phyloP scores from a whole-genome alignment of 2,888 invertebrate genomes.

The Camptogramma bilineatum region DNA sequence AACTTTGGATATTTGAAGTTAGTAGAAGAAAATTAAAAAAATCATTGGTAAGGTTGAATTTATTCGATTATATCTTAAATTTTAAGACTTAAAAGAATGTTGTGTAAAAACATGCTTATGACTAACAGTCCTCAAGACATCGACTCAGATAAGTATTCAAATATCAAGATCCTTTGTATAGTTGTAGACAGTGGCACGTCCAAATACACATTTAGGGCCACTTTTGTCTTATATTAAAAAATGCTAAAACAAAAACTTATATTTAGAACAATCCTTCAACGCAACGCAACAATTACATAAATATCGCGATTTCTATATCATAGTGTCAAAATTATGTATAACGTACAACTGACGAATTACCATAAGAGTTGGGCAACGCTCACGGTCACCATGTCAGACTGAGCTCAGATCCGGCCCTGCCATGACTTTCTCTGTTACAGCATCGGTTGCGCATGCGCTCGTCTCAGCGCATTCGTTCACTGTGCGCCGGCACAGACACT shows the following conservation, averaged over 20 bases:
- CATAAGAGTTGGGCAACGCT: constrained; percentile 36
- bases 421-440: constrained; percentile 81
- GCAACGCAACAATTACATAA: neutral
- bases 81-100: too few relatives aligned
- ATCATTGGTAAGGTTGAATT: too few relatives aligned
- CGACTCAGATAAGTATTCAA: too few relatives aligned
- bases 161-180: too few relatives aligned
- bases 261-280: too few relatives aligned
- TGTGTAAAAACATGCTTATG: too few relatives aligned
- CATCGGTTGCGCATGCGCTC: constrained; percentile 67
- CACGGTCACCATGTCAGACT: constrained; percentile 37
- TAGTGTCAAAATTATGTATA: constrained; percentile 21
- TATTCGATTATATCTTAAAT: too few relatives aligned
- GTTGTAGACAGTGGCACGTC: too few relatives aligned
- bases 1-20: too few relatives aligned
- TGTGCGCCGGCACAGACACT: constrained; percentile 60
- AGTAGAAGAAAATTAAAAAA: too few relatives aligned
- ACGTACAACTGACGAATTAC: constrained; percentile 32
- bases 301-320: constrained; percentile 4
- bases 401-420: constrained; percentile 58
- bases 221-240: neutral
- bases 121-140: too few relatives aligned
- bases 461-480: constrained; percentile 63
- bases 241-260: neutral
- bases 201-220: neutral